Evolutionary conservation across 2,888 invertebrate species (phyloP).

Genomic region (Athripsodes cinereus): DNA sequence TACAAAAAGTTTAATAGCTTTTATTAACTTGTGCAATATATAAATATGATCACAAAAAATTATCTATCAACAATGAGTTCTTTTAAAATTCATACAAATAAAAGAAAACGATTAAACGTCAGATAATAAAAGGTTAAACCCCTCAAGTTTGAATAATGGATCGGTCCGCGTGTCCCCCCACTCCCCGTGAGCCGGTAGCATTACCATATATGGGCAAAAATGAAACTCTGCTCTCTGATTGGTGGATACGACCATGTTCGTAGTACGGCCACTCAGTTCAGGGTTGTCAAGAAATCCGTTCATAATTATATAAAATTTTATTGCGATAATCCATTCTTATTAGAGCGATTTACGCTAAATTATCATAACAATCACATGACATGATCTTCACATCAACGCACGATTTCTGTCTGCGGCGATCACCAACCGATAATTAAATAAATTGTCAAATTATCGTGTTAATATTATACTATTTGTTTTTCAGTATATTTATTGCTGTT

Average conservation of each 20-base stretch:
- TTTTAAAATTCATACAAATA: not conserved
- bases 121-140: conserved; percentile 34
- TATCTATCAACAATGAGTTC: not conserved
- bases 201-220: conserved; percentile 81
- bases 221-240: conserved; percentile 60
- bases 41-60: not conserved
- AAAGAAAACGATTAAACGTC: not conserved
- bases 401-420: too few species aligned
- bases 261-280: not conserved
- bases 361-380: too few species aligned
- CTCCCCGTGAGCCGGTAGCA: conserved; percentile 42
- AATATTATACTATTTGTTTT: too few species aligned
- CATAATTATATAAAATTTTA: too few species aligned
- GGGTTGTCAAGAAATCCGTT: not conserved
- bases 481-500: too few species aligned
- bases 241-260: conserved; percentile 40
- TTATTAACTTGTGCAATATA: not conserved
- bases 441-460: too few species aligned
- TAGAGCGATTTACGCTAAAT: too few species aligned
- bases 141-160: conserved; percentile 36
- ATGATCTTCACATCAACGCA: too few species aligned
- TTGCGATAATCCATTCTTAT: too few species aligned
- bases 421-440: too few species aligned
- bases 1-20: not conserved
- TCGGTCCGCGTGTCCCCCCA: conserved; percentile 14